Evolutionary conservation across 2,888 invertebrate species (phyloP), one percentile per base, ranked within the genome.

Genomic region (Coleophora flavipennella): DNA sequence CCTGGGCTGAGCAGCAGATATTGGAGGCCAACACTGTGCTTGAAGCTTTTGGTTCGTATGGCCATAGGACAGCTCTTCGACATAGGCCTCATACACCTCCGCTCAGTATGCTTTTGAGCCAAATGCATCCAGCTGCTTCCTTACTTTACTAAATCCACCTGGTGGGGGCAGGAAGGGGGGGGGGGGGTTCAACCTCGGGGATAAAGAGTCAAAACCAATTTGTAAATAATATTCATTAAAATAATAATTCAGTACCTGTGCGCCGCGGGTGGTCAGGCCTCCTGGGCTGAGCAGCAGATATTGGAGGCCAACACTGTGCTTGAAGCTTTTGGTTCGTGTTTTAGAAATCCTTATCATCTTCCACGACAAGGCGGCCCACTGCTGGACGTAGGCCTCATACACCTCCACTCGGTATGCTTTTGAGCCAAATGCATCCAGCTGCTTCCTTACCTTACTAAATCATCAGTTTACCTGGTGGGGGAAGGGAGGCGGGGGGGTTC

Each of bases 1-100:
- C 95, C 1, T 96, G 96, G 96, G 94, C 96, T n/a, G 95, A 96
- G 65, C 95, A 96, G 67, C 96, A 96, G 84, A 96, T 96, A 55
- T 86, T 96, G 14, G 96, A 96, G 72, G 96, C 96, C 6, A 96
- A 96, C 67, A 96, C 95, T 10, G 95, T 96, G 50, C 84, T 96
- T 35, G 96, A 96, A 80, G 95, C 96, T 29, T 96, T 96, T 67
- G 96, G 96, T 94, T 84, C 86, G 85, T 65, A 9, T 29, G 10
- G 8, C 7, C 11, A 29, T 29, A 20, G 20, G 3, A 20, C 6
- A 20, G 20, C 3, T 4, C 3, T 20, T 20, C 6, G 6, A 20
- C 20, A 20, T 20, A 20, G 20, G 3, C 3, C 20, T 20, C 3
- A 20, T n/a, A n/a, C n/a, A n/a, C n/a, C n/a, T n/a, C n/a, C n/a